These are phyloP conservation scores for Desmophyllum pertusum DNA, from an alignment of 92 coral and sea anemone species.

Conservation along the genomic window DNA sequence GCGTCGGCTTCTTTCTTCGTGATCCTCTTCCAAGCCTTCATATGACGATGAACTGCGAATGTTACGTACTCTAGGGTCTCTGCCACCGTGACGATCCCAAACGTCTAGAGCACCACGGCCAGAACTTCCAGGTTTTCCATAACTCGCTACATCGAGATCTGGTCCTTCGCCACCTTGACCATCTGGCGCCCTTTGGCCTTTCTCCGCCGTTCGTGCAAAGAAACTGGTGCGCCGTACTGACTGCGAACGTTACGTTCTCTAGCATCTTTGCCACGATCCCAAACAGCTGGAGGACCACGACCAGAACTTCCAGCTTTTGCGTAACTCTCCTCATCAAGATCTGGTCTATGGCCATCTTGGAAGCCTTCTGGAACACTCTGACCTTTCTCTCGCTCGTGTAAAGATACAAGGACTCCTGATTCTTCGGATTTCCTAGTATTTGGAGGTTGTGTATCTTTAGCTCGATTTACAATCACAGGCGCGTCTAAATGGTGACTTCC, in stretches of 20 bases:
- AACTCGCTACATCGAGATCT: neutral
- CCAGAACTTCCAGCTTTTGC: conserved; percentile 13
- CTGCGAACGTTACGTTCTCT: neutral
- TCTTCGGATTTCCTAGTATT: neutral
- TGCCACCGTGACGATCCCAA: neutral
- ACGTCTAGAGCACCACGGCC: neutral
- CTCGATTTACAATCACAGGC: conserved; percentile 19
- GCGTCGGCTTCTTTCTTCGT: neutral
- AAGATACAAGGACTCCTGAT: neutral
- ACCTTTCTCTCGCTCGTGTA: neutral
- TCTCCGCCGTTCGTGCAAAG: neutral
- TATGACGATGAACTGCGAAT: conserved; percentile 9
- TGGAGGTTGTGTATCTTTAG: neutral
- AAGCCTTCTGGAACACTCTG: neutral
- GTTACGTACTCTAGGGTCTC: neutral
- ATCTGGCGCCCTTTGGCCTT: neutral
- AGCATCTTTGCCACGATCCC: conserved; percentile 1
- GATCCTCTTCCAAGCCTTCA: conserved; percentile 22
- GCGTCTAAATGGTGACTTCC: neutral
- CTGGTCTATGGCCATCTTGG: neutral
- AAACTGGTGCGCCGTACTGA: neutral
- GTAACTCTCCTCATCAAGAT: neutral
- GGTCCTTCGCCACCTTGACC: too few species aligned
- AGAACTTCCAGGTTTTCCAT: neutral
- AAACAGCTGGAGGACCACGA: neutral